Percentiles rank a stretch among this genome's conserved stretches.
Conservation (phyloP, 2,888 invertebrate genomes). For the Spilosoma lubricipeda region DNA sequence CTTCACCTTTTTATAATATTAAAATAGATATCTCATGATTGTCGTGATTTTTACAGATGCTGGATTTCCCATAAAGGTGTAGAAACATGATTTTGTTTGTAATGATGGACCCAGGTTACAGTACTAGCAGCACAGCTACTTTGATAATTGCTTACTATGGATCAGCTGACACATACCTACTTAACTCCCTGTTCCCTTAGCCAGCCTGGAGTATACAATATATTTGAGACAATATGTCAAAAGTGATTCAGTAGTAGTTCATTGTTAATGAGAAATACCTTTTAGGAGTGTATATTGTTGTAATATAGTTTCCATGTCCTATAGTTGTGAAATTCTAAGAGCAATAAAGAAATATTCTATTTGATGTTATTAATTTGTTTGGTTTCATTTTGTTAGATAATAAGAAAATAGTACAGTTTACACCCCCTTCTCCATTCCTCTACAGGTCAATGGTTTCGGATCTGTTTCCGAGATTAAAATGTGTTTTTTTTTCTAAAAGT, state of each 20-base stretch:
- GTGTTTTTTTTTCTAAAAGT: no score
- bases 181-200: slow-evolving; percentile 28
- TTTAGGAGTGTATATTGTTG: slow-evolving; percentile 27
- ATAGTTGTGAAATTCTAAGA: slow-evolving; percentile 46
- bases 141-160: slow-evolving; percentile 28
- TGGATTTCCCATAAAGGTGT: slow-evolving; percentile 79
- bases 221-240: slow-evolving; percentile 33
- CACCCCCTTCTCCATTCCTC: no score
- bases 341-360: slow-evolving; percentile 36
- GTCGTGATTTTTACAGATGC: slow-evolving; percentile 75
- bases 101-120: slow-evolving; percentile 19
- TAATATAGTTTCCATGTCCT: slow-evolving; percentile 26
- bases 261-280: slow-evolving; percentile 30
- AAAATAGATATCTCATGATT: neutral
- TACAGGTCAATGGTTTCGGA: no score
- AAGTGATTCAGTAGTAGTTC: slow-evolving; percentile 41
- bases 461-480: no score
- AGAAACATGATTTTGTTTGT: slow-evolving; percentile 24
- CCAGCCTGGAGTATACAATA: slow-evolving; percentile 27
- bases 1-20: no score
- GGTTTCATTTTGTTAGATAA: neutral
- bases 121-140: slow-evolving; percentile 17
- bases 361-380: slow-evolving; percentile 18
- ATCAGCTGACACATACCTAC: slow-evolving; percentile 22
- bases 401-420: neutral